phyloP scores from a whole-genome alignment of 2,113 vertebrate genomes.

The Etheostoma cragini region DNA sequence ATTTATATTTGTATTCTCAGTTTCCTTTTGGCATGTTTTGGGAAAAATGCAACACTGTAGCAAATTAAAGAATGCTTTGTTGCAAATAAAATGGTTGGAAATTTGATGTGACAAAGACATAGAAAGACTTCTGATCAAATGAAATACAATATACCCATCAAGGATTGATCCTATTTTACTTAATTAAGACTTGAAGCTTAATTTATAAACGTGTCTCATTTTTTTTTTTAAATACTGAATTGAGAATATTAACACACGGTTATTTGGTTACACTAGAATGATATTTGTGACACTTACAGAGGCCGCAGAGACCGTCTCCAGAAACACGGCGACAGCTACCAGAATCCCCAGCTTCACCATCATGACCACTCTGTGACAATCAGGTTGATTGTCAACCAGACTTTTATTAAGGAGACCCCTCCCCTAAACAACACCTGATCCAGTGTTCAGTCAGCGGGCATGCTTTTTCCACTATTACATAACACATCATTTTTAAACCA shows the following conservation, averaged over 20 bases:
- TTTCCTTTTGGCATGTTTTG: not conserved
- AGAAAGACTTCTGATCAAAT: not conserved
- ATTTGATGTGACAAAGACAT: not conserved
- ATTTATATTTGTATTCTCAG: not conserved
- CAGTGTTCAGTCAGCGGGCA: not conserved
- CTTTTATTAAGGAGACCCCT: slow-evolving; percentile 65
- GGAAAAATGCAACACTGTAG: not conserved
- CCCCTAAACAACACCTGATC: slow-evolving; percentile 44
- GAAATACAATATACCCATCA: not conserved
- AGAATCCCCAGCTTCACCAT: slow-evolving; percentile 83
- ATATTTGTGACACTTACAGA: slow-evolving; percentile 69
- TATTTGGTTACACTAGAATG: not conserved
- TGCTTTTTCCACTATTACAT: slow-evolving; percentile 38
- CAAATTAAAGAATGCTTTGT: not conserved
- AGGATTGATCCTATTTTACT: not conserved
- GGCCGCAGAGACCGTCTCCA: slow-evolving; percentile 76
- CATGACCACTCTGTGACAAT: slow-evolving; percentile 34
- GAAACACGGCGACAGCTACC: slow-evolving; percentile 73
- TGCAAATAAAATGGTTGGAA: not conserved
- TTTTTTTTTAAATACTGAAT: not conserved
- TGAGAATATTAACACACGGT: not conserved
- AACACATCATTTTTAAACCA: slow-evolving; percentile 33
- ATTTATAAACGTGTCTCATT: not conserved
- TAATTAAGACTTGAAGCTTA: not conserved
- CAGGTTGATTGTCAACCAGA: not conserved